A percentile compares a stretch with the other conserved stretches of the same genome.
Conservation (phyloP, 2,113 vertebrate genomes). For the Pipra filicauda region DNA sequence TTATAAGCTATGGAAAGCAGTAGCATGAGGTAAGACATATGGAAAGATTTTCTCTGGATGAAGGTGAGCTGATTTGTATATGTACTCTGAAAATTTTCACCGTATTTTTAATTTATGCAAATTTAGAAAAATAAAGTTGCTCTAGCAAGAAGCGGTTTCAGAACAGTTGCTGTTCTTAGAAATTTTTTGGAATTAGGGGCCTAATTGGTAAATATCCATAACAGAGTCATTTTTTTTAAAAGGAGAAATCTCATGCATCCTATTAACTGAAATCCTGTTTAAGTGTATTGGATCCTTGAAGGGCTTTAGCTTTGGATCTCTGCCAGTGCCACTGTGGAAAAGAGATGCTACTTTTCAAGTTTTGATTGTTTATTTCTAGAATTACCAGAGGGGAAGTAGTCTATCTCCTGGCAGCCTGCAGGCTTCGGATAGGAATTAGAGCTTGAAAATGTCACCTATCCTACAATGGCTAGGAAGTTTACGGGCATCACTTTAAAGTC, state of each 20-base stretch:
- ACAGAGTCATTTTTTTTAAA: neutral
- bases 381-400: conserved; percentile 38
- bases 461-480: neutral
- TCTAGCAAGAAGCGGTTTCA: neutral
- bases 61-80: neutral
- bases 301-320: conserved; percentile 19
- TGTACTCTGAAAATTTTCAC: neutral
- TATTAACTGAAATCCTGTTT: neutral
- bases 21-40: neutral
- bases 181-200: neutral
- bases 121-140: neutral
- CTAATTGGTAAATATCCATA: neutral
- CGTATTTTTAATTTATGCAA: neutral
- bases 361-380: conserved; percentile 31
- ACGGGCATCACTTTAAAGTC: neutral
- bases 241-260: neutral
- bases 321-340: neutral
- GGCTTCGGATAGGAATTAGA: conserved; percentile 25
- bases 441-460: conserved; percentile 48
- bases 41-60: neutral
- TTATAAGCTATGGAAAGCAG: neutral
- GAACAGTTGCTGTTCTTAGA: neutral
- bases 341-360: conserved; percentile 22
- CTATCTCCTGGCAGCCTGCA: conserved; percentile 21
- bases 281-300: neutral